Evolutionary conservation across 2,113 vertebrate species (phyloP).

Genomic region (Microcebus griseorufus): DNA sequence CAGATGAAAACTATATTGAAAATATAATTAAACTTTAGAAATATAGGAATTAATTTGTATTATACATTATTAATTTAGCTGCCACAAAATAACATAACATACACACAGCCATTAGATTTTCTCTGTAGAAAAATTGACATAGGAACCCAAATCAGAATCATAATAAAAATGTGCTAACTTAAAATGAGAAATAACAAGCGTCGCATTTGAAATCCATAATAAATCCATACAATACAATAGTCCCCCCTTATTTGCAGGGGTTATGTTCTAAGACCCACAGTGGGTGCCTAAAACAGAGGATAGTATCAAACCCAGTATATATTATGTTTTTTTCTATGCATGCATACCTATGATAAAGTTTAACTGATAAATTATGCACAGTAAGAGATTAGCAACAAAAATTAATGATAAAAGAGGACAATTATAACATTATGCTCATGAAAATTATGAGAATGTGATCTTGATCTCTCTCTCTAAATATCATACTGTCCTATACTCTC

Average conservation of each 20-base stretch:
- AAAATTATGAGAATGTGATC: neutral
- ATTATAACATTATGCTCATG: neutral
- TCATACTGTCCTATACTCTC: neutral
- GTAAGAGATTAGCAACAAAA: neutral
- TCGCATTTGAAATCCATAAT: neutral
- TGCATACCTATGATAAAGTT: neutral
- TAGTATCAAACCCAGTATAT: neutral
- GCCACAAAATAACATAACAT: neutral
- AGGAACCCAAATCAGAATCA: neutral
- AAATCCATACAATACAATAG: neutral
- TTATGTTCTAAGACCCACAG: neutral
- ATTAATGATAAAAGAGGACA: neutral
- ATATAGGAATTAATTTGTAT: neutral
- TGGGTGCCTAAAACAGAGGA: neutral
- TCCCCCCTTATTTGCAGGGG: neutral
- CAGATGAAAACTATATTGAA: neutral
- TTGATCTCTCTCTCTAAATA: neutral
- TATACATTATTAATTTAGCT: neutral
- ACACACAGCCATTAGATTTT: neutral
- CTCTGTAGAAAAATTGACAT: neutral
- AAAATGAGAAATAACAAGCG: neutral
- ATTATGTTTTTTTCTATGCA: neutral
- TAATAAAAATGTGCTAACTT: neutral
- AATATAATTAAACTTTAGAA: neutral
- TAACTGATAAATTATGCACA: neutral